A percentile compares a stretch with the other conserved stretches of the same genome.
Evolutionary conservation across 2,113 vertebrate species (phyloP).

Genomic region (Charadrius vociferus): DNA sequence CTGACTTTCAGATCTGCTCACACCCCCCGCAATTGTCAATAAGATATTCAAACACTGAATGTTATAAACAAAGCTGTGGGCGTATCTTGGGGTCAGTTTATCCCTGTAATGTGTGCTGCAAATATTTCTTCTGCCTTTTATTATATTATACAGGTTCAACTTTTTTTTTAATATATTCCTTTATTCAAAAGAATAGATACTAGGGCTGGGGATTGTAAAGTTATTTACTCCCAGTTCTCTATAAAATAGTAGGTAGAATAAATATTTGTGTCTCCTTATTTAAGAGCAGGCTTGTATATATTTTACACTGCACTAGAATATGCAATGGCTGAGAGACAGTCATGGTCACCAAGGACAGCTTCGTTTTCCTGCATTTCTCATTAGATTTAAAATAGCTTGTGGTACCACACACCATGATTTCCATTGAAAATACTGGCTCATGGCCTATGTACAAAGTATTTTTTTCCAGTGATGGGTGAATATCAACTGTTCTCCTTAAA

Average conservation of each 20-base stretch:
- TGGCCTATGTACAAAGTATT: neutral
- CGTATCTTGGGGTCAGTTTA: neutral
- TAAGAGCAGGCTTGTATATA: neutral
- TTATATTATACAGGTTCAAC: neutral
- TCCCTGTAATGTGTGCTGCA: neutral
- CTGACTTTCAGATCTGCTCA: neutral
- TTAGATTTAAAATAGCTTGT: conserved; percentile 7
- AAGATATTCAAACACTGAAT: neutral
- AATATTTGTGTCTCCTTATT: neutral
- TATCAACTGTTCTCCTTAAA: neutral
- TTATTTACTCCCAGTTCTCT: neutral
- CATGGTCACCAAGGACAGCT: neutral
- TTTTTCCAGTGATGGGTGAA: neutral
- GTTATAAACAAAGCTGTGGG: neutral
- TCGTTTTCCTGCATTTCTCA: conserved; percentile 7
- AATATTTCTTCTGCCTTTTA: neutral
- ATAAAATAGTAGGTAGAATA: neutral
- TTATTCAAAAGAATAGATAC: neutral
- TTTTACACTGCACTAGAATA: neutral
- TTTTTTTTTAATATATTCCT: neutral
- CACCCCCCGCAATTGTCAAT: neutral
- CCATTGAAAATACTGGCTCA: neutral
- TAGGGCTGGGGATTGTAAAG: neutral
- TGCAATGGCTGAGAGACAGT: neutral
- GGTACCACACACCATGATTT: neutral